phyloP scores from a whole-genome alignment of 92 coral and sea anemone species.

The Phenganax stokvisi region DNA sequence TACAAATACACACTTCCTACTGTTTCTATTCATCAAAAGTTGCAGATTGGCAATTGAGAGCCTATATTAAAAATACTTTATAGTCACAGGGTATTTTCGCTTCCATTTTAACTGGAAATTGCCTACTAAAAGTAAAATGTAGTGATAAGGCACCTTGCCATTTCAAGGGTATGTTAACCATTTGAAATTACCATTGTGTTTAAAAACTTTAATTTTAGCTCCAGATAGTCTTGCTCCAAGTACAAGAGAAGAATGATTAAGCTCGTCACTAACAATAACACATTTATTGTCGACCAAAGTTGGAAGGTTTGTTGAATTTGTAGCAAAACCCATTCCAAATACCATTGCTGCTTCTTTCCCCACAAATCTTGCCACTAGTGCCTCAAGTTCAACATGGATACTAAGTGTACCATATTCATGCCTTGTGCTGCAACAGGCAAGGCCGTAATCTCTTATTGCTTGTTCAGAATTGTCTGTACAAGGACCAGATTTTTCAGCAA shows the following conservation, averaged over 20 bases:
- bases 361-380: constrained; percentile 78
- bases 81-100: too few species aligned
- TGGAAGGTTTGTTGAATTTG: constrained; percentile 96
- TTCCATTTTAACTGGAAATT: too few species aligned
- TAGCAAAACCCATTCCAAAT: constrained; percentile 99
- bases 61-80: too few species aligned
- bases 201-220: constrained; percentile 93
- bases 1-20: too few species aligned
- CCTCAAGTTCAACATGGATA: constrained; percentile 76
- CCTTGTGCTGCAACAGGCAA: constrained; percentile 83
- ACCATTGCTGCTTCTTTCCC: constrained; percentile 93
- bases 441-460: constrained; percentile 67
- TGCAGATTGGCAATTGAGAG: too few species aligned
- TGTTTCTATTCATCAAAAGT: too few species aligned
- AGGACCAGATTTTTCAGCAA: constrained; percentile 93
- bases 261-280: constrained; percentile 87
- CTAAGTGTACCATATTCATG: constrained; percentile 97
- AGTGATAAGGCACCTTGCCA: too few species aligned
- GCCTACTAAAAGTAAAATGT: too few species aligned
- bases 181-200: constrained; percentile 67
- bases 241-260: constrained; percentile 87
- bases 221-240: constrained; percentile 93
- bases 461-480: constrained; percentile 82
- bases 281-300: constrained; percentile 84
- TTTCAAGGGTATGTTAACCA: background rate